A percentile compares a stretch with the other conserved stretches of the same genome.
Evolutionary conservation across 2,113 vertebrate species (phyloP).

Genomic region (Phylloscopus whistleri): DNA sequence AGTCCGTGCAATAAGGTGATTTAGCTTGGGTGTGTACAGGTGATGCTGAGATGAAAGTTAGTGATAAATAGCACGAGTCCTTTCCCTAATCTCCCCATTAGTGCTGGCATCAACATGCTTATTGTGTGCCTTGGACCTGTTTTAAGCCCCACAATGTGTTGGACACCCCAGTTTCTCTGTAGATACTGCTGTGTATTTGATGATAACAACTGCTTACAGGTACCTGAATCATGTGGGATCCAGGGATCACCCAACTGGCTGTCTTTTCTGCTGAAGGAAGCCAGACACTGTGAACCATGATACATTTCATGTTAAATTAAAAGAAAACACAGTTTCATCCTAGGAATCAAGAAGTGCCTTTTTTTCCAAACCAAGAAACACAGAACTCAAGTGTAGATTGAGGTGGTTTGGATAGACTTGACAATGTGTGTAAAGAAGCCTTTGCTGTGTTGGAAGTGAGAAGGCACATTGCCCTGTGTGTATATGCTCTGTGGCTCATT

Average conservation of each 20-base stretch:
- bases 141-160: not conserved
- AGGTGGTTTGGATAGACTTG: not conserved
- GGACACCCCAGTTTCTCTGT: not conserved
- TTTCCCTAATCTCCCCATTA: not conserved
- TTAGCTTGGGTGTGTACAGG: constrained; percentile 36
- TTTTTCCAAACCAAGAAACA: not conserved
- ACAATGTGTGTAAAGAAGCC: not conserved
- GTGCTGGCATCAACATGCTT: not conserved
- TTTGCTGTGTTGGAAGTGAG: not conserved
- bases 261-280: not conserved
- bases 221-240: fast-evolving
- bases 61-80: not conserved
- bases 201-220: fast-evolving
- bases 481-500: fast-evolving
- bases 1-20: not conserved
- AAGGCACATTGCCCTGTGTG: fast-evolving
- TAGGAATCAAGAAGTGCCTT: not conserved
- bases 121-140: not conserved
- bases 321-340: not conserved
- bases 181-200: not conserved
- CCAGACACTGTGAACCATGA: not conserved
- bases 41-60: constrained; percentile 27
- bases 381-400: fast-evolving
- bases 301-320: not conserved
- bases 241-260: not conserved